These are phyloP conservation scores for Vanessa tameamea DNA, from an alignment of 1,140 invertebrate genomes.

Conservation along the genomic window DNA sequence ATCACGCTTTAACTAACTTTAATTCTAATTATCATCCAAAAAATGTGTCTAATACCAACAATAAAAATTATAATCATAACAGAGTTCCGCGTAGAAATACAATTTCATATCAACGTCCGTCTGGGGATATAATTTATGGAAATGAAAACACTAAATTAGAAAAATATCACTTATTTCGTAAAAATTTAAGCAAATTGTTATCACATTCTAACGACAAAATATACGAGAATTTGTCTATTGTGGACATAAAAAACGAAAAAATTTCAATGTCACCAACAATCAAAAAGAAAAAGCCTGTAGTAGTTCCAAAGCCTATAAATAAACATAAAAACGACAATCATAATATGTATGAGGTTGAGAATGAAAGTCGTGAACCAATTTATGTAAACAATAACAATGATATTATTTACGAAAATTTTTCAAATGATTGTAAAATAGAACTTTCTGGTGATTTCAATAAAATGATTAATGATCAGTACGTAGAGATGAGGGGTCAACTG, in stretches of 20 bases:
- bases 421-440: background rate
- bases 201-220: background rate
- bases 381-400: background rate
- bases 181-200: conserved; percentile 1
- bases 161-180: conserved; percentile 2
- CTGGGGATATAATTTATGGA: background rate
- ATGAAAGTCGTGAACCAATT: background rate
- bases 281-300: background rate
- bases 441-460: background rate
- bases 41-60: conserved; percentile 33
- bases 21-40: conserved; percentile 10
- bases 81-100: conserved; percentile 14
- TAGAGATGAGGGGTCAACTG: conserved; percentile 1
- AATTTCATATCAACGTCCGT: conserved; percentile 1
- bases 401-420: background rate
- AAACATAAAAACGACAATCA: background rate
- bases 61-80: conserved; percentile 9
- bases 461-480: background rate
- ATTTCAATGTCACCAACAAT: background rate
- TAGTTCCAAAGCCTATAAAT: background rate
- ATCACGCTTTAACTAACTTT: conserved; percentile 42
- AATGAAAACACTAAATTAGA: conserved; percentile 1
- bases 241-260: background rate
- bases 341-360: background rate
- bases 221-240: background rate